Evolutionary conservation across 2,888 invertebrate genomes (phyloP).

Genomic region (Orchesellides sinensis): DNA sequence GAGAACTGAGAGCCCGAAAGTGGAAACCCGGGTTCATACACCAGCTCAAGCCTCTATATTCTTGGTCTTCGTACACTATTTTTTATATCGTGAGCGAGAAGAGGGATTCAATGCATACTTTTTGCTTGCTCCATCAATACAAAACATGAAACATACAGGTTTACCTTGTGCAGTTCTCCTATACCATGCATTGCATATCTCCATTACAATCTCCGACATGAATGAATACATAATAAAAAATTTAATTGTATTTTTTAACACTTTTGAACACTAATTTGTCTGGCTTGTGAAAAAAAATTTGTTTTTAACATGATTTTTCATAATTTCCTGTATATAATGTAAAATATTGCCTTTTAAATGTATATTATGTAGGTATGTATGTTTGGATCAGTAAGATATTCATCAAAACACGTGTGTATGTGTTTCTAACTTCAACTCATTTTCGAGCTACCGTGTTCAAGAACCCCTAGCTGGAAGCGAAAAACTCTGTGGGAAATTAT

Average conservation of each 20-base stretch:
- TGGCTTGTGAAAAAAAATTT: neutral
- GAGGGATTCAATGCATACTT: neutral
- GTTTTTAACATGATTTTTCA: neutral
- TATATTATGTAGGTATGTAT: neutral
- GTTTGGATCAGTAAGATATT: neutral
- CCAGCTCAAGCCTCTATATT: constrained; percentile 21
- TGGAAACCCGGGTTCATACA: constrained; percentile 51
- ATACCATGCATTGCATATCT: neutral
- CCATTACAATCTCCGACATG: neutral
- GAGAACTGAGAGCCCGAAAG: constrained; percentile 48
- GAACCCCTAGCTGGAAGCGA: no score
- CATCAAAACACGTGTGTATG: no score
- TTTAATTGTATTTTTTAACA: constrained; percentile 21
- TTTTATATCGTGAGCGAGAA: neutral
- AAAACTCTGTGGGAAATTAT: no score
- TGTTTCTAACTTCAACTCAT: no score
- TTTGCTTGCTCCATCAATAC: neutral
- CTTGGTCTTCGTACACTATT: neutral
- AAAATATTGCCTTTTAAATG: neutral
- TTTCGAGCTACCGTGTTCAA: no score
- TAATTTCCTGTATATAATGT: neutral
- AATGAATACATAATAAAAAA: neutral
- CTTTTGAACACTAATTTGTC: neutral
- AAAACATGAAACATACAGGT: no score
- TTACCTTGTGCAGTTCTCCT: no score